phyloP scores from a whole-genome alignment of 2,888 invertebrate genomes.

The Pogonocherus hispidulus region DNA sequence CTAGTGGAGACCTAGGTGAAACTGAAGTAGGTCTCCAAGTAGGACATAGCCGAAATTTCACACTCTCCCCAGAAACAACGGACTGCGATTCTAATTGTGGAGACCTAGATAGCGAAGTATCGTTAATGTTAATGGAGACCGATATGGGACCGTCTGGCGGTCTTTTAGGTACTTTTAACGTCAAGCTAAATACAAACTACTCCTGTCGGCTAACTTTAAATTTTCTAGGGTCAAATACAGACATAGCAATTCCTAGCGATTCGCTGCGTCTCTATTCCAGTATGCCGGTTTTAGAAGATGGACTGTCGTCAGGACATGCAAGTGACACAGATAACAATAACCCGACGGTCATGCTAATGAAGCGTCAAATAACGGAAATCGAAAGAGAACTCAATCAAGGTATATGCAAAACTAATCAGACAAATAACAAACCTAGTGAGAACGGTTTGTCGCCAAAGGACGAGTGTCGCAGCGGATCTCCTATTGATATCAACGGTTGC shows the following conservation, averaged over 20 bases:
- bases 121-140: slow-evolving; percentile 81
- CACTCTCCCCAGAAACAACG: slow-evolving; percentile 92
- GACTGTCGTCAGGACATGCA: slow-evolving; percentile 92
- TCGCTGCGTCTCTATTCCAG: slow-evolving; percentile 79
- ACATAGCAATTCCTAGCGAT: slow-evolving; percentile 75
- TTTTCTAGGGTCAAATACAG: slow-evolving; percentile 71
- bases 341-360: slow-evolving; percentile 76
- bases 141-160: slow-evolving; percentile 70
- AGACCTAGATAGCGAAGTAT: slow-evolving; percentile 89
- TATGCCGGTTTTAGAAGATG: slow-evolving; percentile 95
- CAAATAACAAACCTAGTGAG: slow-evolving; percentile 58
- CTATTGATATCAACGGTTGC: slow-evolving; percentile 65
- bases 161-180: slow-evolving; percentile 58
- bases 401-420: slow-evolving; percentile 68
- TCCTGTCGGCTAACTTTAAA: neutral
- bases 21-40: slow-evolving; percentile 76
- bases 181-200: neutral
- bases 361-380: slow-evolving; percentile 81
- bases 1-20: slow-evolving; percentile 77
- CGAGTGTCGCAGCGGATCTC: slow-evolving; percentile 58
- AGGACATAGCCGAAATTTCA: slow-evolving; percentile 86
- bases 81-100: slow-evolving; percentile 91
- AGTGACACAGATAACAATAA: slow-evolving; percentile 94
- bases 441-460: slow-evolving; percentile 63
- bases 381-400: slow-evolving; percentile 79